Evolutionary conservation across 2,888 invertebrate genomes (phyloP).

Genomic region (Caenorhabditis afra): DNA sequence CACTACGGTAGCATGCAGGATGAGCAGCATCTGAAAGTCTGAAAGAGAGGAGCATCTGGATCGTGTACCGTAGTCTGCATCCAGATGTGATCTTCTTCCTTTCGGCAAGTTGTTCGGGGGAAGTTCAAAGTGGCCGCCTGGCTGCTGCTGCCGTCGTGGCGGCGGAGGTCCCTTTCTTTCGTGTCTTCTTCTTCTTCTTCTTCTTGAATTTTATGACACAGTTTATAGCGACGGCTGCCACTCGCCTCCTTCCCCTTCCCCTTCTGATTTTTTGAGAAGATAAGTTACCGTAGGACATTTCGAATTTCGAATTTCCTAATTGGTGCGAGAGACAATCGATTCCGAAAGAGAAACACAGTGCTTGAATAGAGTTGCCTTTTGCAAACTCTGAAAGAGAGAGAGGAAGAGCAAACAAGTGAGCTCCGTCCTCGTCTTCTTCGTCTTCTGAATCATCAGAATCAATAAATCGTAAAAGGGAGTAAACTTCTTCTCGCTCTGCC

Average conservation of each 20-base stretch:
- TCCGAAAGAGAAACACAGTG: neutral
- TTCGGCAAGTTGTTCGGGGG: constrained; percentile 41
- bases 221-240: constrained; percentile 44
- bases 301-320: neutral
- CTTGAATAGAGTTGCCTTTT: no score
- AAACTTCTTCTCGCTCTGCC: constrained; percentile 1
- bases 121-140: constrained; percentile 48
- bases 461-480: constrained; percentile 40
- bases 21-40: neutral
- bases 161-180: constrained; percentile 25
- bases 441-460: constrained; percentile 41
- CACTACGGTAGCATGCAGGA: constrained; percentile 26
- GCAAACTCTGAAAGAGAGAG: no score
- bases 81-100: constrained; percentile 31
- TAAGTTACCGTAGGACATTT: constrained; percentile 42
- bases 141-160: constrained; percentile 23
- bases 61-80: neutral
- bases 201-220: constrained; percentile 49
- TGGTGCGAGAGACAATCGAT: neutral
- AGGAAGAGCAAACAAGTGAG: constrained; percentile 1
- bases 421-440: neutral
- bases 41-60: neutral
- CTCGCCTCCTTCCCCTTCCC: constrained; percentile 9
- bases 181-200: no score
- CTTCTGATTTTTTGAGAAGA: constrained; percentile 35